Evolutionary conservation across 1,140 invertebrate species (phyloP), one percentile per base, ranked within the genome.

Genomic region (Plutomurus gul): DNA sequence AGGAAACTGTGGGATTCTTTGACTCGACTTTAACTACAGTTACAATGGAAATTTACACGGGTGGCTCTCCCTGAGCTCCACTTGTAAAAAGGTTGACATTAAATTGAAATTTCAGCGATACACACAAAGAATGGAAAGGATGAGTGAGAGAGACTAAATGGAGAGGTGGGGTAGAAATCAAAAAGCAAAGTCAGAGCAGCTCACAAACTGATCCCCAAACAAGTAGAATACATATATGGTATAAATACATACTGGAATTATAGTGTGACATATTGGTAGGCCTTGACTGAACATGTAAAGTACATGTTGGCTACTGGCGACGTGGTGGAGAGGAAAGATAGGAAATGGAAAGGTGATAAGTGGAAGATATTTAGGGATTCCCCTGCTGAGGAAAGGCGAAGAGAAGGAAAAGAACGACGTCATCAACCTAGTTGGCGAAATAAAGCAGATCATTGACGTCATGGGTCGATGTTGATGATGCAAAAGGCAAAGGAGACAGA

Each of bases 381-480:
- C 56, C 56, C 39, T 49, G 46, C 46, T 36, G 39, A 49, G 73
- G 43, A 47, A 75, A 75, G 30, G 40, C 75, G 22, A 43, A 71
- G 18, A 13, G 65, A 22, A 46, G 70, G 70, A 72, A 37, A 75
- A 30, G 25, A 70, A 79, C 73, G 78, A 79, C 78, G 78, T 79
- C 78, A 79, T 79, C 22, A 65, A 77, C 65, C 37, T 33, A 78
- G 71, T 70, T 47, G 49, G 77, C 33, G 56, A 75, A 79, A 79
- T 79, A 75, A 70, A 39, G 78, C 47, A 70, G 47, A 79, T 75
- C 73, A 75, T 79, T 79, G 78, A 79, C 78, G 78, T 79, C 78
- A 79, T 56, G 78, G 78, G 78, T 79, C 78, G 78, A 79, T 79
- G 72, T 79, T 79, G 78, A 79, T 79, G 78, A 79, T 75, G 78